Base-by-base conservation (phyloP, 1,140 invertebrate species). In the Sycobia sp. region DNA sequence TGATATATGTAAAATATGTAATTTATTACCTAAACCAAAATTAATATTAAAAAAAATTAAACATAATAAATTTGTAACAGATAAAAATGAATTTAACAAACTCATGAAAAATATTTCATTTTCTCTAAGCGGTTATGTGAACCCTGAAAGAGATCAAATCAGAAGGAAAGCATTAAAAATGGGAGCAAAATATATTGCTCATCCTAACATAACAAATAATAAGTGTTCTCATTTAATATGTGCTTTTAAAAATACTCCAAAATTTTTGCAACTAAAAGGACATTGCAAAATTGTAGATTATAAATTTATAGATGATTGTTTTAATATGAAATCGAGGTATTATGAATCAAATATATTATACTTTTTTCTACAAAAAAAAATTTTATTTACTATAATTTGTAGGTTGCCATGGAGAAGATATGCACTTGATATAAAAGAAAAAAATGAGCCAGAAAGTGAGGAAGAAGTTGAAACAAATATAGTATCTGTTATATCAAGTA, bases 171-270 rank as follows among this genome's bases (percentile, higher is more conserved):
- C 79, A 14, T 34, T 82, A 9, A 56, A 72, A 62, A 82, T 82
- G 80, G 80, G 80, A 4, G 79, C 75, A 4, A 76, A 67, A 61
- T 81, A 82, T 47, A 62, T 79, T 41, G 73, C 71, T 13, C 58
- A 82, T 73, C 79, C 80, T 20, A 75, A 81, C 56, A 74, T 69
- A 5, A 76, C 70, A 5, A 75, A 73, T 56, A 77, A 77, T 43
- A 71, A 64, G 53, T 81, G 79, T 23, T 78, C 75, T 39, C 74
- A 81, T 70, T 71, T 82, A 14, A 75, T 81, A 14, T 81, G 79
- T 71, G 78, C 79, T 39, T 81, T 81, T 56, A 76, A 73, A 67
- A 82, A 82, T 62, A 81, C 80, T 39, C 80, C 80, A 13, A 82
- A 82, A 43, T 73, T 62, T 50, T 71, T 77, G 13, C 72, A 76